phyloP scores from a whole-genome alignment of 1,140 invertebrate species.

The Araneus ventricosus region DNA sequence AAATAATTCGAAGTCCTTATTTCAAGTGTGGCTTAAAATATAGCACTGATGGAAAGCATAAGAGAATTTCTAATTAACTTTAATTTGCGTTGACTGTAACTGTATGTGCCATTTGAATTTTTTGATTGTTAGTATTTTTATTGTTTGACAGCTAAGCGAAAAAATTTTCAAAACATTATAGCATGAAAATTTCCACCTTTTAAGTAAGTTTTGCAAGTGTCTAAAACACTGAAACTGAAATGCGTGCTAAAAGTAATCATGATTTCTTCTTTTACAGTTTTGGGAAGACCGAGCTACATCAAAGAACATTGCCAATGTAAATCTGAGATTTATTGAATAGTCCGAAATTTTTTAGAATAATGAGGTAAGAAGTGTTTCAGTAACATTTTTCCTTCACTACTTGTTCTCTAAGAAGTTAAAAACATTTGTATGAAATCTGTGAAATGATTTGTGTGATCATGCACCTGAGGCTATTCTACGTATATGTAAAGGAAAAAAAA shows the following conservation, averaged over 20 bases:
- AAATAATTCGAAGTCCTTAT: too few relatives aligned
- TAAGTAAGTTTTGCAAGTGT: neutral
- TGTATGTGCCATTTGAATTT: neutral
- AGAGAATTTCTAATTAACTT: too few relatives aligned
- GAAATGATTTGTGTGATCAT: neutral
- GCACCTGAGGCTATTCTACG: too few relatives aligned
- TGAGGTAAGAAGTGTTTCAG: constrained; percentile 8
- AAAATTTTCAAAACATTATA: neutral
- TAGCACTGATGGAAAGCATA: too few relatives aligned
- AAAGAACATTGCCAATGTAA: constrained; percentile 26
- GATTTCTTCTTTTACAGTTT: constrained; percentile 5
- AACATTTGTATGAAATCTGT: neutral
- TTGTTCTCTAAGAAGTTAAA: neutral
- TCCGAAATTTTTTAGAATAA: constrained; percentile 14
- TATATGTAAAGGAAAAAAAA: too few relatives aligned
- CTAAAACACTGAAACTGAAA: neutral
- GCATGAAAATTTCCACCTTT: constrained; percentile 24
- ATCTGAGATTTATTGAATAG: neutral
- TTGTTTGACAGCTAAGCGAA: constrained; percentile 54
- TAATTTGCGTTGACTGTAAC: neutral
- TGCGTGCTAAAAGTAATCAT: neutral
- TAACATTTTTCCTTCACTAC: neutral
- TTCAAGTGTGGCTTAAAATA: too few relatives aligned
- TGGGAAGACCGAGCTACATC: neutral
- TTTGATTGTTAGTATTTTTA: constrained; percentile 50